Base-by-base conservation (phyloP, 1,140 invertebrate genomes). In the Drosophila repleta region DNA sequence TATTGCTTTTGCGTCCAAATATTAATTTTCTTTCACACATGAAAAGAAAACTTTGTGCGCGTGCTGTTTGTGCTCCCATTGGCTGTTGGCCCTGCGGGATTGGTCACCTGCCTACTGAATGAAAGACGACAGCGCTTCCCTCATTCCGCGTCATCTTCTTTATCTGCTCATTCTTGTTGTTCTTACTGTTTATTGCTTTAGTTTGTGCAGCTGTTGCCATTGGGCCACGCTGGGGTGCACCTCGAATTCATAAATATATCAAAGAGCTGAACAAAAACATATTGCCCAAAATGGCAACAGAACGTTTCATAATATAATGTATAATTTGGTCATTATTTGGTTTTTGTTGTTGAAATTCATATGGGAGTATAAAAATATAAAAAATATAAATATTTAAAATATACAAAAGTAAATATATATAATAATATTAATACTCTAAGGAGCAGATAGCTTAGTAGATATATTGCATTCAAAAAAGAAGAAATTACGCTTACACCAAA, bases 1-100 rank as follows among this genome's bases (percentile, higher is more conserved):
- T 63, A 53, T 63, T 55, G 41, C 55, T 73, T 74, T 61, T 32
- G 57, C 43, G 37, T 13, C 43, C 32, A 51, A 57, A 74, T 57
- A 62, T 74, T 74, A 74, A 74, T 69, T 74, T 74, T 21, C 66
- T 69, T 63, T 69, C 46, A 58, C 68, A 74, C 58, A 35, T 35
- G 32, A 35, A 35, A 35, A 57, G 69, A 74, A 74, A 74, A 69
- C 51, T 73, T 73, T 74, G 52, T 58, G 66, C 65, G 58, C 71
- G 71, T 74, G 71, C 66, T 74, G 58, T 63, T 69, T 74, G 57
- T 24, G 26, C 1, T 65, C 39, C 29, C 41, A 58, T 66, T 57
- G 52, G 18, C 21, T 45, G 29, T 24, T 18, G n/a, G 8, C 49
- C 29, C 20, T 20, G 13, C 26, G 58, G 18, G 58, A 49, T 46